These are phyloP conservation scores for Drosophila hydei DNA, from an alignment of 1,140 invertebrate genomes.

Conservation along the genomic window DNA sequence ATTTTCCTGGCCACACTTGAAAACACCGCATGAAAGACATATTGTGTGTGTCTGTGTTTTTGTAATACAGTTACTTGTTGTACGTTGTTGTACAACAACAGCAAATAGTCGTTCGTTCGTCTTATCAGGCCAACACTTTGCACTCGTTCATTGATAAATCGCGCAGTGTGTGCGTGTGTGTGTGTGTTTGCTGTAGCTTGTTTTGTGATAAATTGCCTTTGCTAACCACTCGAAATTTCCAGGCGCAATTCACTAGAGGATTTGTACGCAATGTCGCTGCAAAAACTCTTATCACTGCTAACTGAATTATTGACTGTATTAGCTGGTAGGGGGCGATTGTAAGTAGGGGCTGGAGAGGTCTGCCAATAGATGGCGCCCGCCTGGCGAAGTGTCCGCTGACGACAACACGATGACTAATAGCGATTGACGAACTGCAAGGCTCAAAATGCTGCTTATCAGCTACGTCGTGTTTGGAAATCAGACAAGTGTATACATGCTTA, in stretches of 20 bases:
- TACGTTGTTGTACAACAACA: constrained; percentile 39
- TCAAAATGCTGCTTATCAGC: constrained; percentile 56
- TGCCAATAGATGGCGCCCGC: constrained; percentile 19
- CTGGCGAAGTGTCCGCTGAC: constrained; percentile 25
- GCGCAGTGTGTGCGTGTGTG: constrained; percentile 5
- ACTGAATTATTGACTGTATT: constrained; percentile 14
- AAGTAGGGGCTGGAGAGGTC: constrained; percentile 6
- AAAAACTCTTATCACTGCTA: constrained; percentile 35
- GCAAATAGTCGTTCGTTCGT: constrained; percentile 16
- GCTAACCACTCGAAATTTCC: constrained; percentile 39
- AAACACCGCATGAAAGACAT: too few species aligned
- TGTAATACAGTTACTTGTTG: constrained; percentile 6
- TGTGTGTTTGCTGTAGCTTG: constrained; percentile 1
- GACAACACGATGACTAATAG: constrained; percentile 61
- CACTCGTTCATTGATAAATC: constrained; percentile 72
- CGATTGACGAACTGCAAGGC: constrained; percentile 41
- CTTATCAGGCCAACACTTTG: constrained; percentile 61
- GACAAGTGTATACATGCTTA: constrained; percentile 55
- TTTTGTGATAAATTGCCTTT: constrained; percentile 32
- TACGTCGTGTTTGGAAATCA: constrained; percentile 68
- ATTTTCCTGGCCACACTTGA: constrained; percentile 10
- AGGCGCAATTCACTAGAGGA: constrained; percentile 19
- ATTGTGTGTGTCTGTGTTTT: not conserved
- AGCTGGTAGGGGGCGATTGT: not conserved
- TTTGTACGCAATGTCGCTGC: constrained; percentile 21